phyloP scores from a whole-genome alignment of 1,140 invertebrate species.

The Temnothorax nylanderi region DNA sequence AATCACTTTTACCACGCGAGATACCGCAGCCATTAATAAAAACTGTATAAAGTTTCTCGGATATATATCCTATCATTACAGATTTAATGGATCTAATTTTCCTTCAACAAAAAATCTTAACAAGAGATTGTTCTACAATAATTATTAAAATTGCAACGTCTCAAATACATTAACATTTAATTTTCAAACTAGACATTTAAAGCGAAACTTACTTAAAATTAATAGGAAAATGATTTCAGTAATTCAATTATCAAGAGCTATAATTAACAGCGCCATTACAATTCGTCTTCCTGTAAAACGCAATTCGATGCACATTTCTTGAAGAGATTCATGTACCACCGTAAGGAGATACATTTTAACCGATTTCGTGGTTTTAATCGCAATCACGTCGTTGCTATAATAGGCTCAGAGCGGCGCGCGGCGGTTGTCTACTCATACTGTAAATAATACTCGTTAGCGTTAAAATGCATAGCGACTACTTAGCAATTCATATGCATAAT shows the following conservation, averaged over 20 bases:
- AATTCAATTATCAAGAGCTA: background rate
- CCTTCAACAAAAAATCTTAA: background rate
- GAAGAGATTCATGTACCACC: background rate
- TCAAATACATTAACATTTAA: background rate
- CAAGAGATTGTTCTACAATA: background rate
- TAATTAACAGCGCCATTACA: background rate
- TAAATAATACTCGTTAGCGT: slow-evolving; percentile 79
- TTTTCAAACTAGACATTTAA: background rate
- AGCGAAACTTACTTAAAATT: background rate
- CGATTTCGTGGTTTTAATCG: slow-evolving; percentile 3
- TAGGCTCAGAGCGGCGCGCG: slow-evolving; percentile 20
- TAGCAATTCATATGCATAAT: slow-evolving; percentile 63
- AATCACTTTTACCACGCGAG: background rate
- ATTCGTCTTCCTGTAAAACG: background rate
- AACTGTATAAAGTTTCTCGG: background rate
- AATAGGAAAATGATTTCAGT: background rate
- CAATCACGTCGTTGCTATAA: slow-evolving; percentile 19
- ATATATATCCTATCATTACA: background rate
- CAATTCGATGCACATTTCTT: background rate
- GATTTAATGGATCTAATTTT: background rate
- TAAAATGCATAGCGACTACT: slow-evolving; percentile 73
- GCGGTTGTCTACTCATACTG: slow-evolving; percentile 72
- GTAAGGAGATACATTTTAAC: background rate
- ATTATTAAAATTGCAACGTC: background rate
- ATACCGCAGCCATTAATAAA: background rate